phyloP scores from a whole-genome alignment of 2,888 invertebrate genomes.

The Dysmachus trigonus region DNA sequence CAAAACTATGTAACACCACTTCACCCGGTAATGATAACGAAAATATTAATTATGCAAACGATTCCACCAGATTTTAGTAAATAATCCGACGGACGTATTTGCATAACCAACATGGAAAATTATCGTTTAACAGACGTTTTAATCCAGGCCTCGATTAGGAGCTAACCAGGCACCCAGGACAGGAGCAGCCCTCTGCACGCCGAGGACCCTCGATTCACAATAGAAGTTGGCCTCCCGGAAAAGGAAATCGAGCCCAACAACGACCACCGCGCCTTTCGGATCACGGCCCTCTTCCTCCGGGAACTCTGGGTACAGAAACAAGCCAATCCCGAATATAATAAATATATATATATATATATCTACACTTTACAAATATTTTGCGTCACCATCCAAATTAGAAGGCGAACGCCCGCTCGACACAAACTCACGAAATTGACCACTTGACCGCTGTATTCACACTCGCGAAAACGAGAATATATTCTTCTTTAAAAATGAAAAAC shows the following conservation, averaged over 20 bases:
- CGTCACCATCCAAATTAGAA: not conserved
- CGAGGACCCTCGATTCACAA: not conserved
- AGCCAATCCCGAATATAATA: slow-evolving; percentile 1
- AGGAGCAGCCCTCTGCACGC: not conserved
- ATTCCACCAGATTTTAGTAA: not conserved
- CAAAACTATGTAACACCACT: not conserved
- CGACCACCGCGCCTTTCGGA: not conserved
- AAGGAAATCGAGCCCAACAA: not conserved
- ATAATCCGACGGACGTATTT: slow-evolving; percentile 12
- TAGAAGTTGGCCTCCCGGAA: not conserved
- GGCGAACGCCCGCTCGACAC: not conserved
- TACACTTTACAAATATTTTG: not conserved
- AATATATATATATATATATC: too few species aligned
- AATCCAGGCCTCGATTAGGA: slow-evolving; percentile 10
- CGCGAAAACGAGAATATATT: not conserved
- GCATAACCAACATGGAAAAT: slow-evolving; percentile 17
- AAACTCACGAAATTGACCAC: not conserved
- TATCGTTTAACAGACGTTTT: slow-evolving; percentile 24
- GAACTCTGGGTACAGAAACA: not conserved
- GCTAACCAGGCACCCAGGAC: not conserved
- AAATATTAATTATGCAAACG: slow-evolving; percentile 25
- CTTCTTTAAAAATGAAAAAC: not conserved
- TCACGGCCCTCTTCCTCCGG: not conserved
- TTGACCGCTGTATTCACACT: not conserved
- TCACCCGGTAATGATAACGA: not conserved